Evolutionary conservation across 2,888 invertebrate species (phyloP).

Genomic region (Frankliniella intonsa): DNA sequence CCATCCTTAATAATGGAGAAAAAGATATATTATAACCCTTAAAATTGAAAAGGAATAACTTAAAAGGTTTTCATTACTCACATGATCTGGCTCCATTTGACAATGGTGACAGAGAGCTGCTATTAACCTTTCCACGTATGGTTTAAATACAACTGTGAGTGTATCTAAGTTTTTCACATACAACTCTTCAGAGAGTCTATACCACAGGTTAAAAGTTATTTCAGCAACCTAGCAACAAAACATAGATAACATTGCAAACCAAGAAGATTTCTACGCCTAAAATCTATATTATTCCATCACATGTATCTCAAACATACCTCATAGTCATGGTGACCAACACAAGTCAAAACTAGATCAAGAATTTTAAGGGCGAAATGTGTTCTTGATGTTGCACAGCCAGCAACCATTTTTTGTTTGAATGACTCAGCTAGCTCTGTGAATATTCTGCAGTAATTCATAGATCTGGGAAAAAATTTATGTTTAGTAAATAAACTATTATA

Average conservation of each 20-base stretch:
- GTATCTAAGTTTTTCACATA: slow-evolving; percentile 81
- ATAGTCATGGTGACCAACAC: slow-evolving; percentile 96
- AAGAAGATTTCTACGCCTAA: not conserved
- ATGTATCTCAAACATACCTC: slow-evolving; percentile 60
- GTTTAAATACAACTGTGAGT: slow-evolving; percentile 77
- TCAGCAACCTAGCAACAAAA: slow-evolving; percentile 55
- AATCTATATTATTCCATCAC: not conserved
- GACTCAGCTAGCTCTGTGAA: slow-evolving; percentile 94
- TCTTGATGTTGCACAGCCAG: slow-evolving; percentile 54
- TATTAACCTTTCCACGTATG: slow-evolving; percentile 86
- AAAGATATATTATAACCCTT: slow-evolving; percentile 2
- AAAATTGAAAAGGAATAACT: not conserved
- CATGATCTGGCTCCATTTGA: slow-evolving; percentile 92
- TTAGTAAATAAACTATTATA: no score
- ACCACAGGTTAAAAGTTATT: slow-evolving; percentile 97
- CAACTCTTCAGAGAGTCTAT: slow-evolving; percentile 86
- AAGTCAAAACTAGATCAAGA: slow-evolving; percentile 81
- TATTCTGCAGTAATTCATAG: slow-evolving; percentile 87
- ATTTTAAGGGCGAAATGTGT: slow-evolving; percentile 76
- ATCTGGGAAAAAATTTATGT: slow-evolving; percentile 48
- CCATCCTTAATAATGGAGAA: slow-evolving; percentile 54
- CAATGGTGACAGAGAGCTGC: slow-evolving; percentile 86
- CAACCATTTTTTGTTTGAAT: slow-evolving; percentile 77
- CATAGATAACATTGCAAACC: not conserved
- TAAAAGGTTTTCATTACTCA: slow-evolving; percentile 43